These are phyloP conservation scores for Hafferia zeledoni DNA, from an alignment of 2,797 vertebrate species.

Conservation along the genomic window DNA sequence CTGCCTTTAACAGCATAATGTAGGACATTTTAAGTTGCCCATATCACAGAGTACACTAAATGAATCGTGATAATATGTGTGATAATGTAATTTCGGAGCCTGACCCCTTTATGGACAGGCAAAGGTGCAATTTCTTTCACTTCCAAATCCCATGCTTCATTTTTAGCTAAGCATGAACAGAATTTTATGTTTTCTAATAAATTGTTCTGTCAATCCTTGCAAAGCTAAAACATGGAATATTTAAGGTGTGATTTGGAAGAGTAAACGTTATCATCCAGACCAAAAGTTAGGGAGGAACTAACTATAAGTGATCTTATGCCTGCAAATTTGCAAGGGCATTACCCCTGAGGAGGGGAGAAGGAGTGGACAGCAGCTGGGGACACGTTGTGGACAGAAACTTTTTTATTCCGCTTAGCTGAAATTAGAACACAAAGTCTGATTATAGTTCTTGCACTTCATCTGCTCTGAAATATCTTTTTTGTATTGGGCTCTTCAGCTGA, in stretches of 20 bases:
- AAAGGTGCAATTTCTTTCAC: neutral
- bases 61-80: neutral
- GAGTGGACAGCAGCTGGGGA: neutral
- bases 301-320: neutral
- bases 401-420: neutral
- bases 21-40: neutral
- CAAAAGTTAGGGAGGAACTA: neutral
- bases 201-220: neutral
- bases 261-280: neutral
- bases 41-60: neutral
- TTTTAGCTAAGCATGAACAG: neutral
- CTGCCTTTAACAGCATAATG: neutral
- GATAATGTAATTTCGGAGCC: neutral
- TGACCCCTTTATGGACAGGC: neutral
- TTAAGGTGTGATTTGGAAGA: neutral
- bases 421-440: neutral
- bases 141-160: neutral
- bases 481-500: neutral
- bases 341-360: neutral
- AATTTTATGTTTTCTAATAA: neutral
- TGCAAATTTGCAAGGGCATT: neutral
- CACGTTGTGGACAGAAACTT: neutral
- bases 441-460: neutral
- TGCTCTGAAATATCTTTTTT: neutral
- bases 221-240: neutral